Base-by-base conservation (phyloP, 2,888 invertebrate species). In the Mesorhabditis belari region DNA sequence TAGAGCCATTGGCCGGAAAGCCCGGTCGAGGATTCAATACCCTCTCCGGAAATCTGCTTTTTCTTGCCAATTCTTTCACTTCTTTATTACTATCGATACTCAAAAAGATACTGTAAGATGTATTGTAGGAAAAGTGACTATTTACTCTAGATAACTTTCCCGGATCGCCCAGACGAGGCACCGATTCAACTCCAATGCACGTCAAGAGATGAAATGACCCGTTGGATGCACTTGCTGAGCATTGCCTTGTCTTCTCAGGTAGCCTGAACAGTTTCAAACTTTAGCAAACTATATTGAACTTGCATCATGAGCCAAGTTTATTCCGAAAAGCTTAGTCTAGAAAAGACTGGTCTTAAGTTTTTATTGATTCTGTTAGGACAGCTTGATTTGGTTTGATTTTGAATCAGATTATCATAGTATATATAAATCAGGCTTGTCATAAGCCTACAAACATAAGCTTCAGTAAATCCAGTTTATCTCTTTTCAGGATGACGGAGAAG, bases 191-290 rank as follows among this genome's bases (percentile, higher is more conserved):
- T 62, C 9, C 29, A n/a, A 5, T 58, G 59, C 21, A 52, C 44
- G 23, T 54, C 54, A n/a, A 52, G 58, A 19, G 62, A 62, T 19
- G 62, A 58, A 23, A 57, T 62, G 21, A 27, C 23, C 23, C 58
- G 59, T 25, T 62, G 62, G 62, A 55, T 59, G 59, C 62, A 62
- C 26, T 29, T 55, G 29, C 57, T 62, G 24, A 55, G 44, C 26
- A 21, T 53, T n/a, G 62, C 62, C 26, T 19, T 62, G 4, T 56
- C 57, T 12, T 24, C 28, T 6, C 58, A 49, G 28, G 62, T 62
- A 23, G 4, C 35, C 54, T 44, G 12, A n/a, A n/a, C 12, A n/a
- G 12, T 17, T 17, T n/a, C 44, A n/a, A n/a, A 9, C n/a, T 35
- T 35, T 35, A 9, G 44, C 44, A n/a, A n/a, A n/a, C 44, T 35